Conservation (phyloP, 1,140 invertebrate species). For the Aphelenchoides fujianensis region DNA sequence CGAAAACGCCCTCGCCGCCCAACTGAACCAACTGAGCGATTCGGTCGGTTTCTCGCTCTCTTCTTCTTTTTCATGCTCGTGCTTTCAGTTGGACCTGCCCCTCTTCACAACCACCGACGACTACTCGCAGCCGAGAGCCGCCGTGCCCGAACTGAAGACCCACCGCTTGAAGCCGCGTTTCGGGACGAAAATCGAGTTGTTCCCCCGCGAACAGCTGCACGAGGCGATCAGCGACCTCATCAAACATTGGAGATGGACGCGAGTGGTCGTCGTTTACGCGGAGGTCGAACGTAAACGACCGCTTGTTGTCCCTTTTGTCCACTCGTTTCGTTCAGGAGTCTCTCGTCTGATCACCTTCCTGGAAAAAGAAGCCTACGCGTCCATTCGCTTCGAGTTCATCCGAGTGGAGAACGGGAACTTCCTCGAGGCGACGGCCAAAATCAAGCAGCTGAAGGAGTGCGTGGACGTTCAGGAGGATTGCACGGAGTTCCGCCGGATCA, state of each 20-base stretch:
- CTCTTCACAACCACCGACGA: conserved; percentile 53
- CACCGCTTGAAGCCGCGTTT: neutral
- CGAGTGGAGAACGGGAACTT: conserved; percentile 55
- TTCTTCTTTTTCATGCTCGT: neutral
- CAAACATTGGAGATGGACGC: conserved; percentile 57
- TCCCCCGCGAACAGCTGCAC: conserved; percentile 54
- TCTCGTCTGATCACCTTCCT: conserved; percentile 45
- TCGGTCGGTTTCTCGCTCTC: no score
- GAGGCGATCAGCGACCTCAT: conserved; percentile 60
- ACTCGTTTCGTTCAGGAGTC: conserved; percentile 41
- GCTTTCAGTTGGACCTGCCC: conserved; percentile 52
- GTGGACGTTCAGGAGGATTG: conserved; percentile 48
- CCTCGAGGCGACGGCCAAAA: conserved; percentile 47
- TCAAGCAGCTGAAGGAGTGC: conserved; percentile 57
- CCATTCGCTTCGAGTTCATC: conserved; percentile 55
- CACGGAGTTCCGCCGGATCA: conserved; percentile 52
- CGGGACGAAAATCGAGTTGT: conserved; percentile 43
- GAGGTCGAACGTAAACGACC: conserved; percentile 44
- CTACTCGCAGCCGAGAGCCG: conserved; percentile 17
- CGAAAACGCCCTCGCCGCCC: conserved; percentile 40
- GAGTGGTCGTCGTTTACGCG: conserved; percentile 55
- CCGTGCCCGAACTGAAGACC: neutral
- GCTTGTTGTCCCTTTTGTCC: conserved; percentile 3
- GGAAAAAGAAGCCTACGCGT: conserved; percentile 50
- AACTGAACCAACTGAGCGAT: conserved; percentile 41